Evolutionary conservation across 2,113 vertebrate genomes (phyloP).

Genomic region (Callospermophilus lateralis): DNA sequence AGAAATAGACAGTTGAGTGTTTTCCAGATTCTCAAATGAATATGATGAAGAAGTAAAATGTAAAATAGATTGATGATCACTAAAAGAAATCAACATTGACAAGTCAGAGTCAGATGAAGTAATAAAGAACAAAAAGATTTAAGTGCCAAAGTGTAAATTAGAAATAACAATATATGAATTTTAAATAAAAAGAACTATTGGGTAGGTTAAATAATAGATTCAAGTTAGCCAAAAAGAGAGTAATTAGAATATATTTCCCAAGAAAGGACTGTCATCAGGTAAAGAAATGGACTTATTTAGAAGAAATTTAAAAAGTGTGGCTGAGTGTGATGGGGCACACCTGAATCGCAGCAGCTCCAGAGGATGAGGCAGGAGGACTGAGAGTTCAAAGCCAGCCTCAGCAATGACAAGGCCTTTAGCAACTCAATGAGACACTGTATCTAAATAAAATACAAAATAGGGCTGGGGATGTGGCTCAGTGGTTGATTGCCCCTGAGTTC

Average conservation of each 20-base stretch:
- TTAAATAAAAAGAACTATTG: not conserved
- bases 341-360: too few relatives aligned
- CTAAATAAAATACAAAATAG: too few relatives aligned
- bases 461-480: too few relatives aligned
- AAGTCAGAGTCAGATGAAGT: conserved; percentile 26
- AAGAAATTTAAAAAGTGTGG: not conserved
- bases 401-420: too few relatives aligned
- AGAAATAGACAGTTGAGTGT: not conserved
- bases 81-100: not conserved
- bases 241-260: not conserved
- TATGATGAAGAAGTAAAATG: not conserved
- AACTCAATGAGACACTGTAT: too few relatives aligned
- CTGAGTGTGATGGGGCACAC: too few relatives aligned
- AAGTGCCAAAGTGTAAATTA: not conserved
- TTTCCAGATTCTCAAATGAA: not conserved
- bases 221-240: not conserved
- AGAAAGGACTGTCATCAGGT: not conserved
- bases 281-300: not conserved
- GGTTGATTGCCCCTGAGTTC: too few relatives aligned
- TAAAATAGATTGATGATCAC: not conserved
- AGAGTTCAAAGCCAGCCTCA: too few relatives aligned
- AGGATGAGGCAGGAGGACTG: too few relatives aligned
- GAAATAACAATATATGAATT: not conserved
- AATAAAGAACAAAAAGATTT: not conserved
- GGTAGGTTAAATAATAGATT: not conserved